Base-by-base conservation (phyloP, 2,797 vertebrate genomes). In the Staurois parvus region DNA sequence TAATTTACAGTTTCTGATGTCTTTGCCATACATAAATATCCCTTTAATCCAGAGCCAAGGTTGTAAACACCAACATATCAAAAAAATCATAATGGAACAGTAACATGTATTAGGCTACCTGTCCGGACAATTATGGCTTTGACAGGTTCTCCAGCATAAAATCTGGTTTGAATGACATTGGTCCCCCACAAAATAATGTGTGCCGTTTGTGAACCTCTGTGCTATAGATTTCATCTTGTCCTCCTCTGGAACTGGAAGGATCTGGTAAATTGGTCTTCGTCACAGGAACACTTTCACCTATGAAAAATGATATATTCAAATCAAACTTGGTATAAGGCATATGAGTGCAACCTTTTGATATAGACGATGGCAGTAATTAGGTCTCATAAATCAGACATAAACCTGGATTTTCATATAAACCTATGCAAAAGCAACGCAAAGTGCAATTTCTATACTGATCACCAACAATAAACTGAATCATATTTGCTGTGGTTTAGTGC, bases 121-220 rank as follows among this genome's bases (percentile, higher is more conserved):
- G 98, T 99, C 88, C 97, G 92, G 85, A 99, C 96, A 67, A 99
- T 98, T 72, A 99, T 92, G 75, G 98, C 98, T 91, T 97, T 98
- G 89, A 99, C 98, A 79, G 97, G 91, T 85, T 99, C 98, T 72
- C 97, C 98, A 4, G 97, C 95, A 91, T 99, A 99, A 94, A 98
- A 99, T 17, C 98, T 97, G n/a, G 98, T 99, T 90, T 99, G 98
- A 87, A 99, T 98, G 88, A 99, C 94, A 0, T 95, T 93, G 62
- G 98, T 99, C 89, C 98, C 98, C 98, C 98, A 88, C 98, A 99
- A 93, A 99, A 99, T 79, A 99, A 93, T 0, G 98, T 99, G 90
- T 99, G 97, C 75, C 98, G 94, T 88, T 96, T 97, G 87, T 99
- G 96, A 77, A 92, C 95, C 56, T 99, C 98, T 4, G 94, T 95